Evolutionary conservation across 2,113 vertebrate genomes (phyloP).

Genomic region (Tragelaphus buxtoni): DNA sequence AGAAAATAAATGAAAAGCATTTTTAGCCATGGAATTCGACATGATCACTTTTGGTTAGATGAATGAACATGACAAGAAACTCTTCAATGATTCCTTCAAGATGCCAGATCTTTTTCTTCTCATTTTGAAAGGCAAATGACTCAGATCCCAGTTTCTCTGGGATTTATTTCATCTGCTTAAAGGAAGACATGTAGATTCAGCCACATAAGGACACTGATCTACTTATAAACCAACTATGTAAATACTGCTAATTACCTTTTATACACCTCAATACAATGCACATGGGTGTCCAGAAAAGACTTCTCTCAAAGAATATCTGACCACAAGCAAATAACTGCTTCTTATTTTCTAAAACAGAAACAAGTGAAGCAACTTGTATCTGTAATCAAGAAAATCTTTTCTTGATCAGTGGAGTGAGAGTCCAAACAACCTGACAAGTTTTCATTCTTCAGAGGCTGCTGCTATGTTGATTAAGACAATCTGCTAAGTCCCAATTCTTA

Average conservation of each 20-base stretch:
- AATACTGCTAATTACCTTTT: not conserved
- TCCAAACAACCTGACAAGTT: not conserved
- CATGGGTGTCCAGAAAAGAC: not conserved
- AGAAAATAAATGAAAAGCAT: not conserved
- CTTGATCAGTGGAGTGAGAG: not conserved
- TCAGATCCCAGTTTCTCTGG: not conserved
- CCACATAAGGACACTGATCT: not conserved
- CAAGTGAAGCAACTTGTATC: not conserved
- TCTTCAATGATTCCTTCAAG: not conserved
- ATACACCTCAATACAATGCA: not conserved
- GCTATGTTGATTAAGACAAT: not conserved
- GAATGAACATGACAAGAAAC: not conserved
- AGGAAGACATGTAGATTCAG: not conserved
- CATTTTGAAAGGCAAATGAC: not conserved
- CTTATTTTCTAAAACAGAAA: constrained; percentile 1
- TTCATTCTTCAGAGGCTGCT: constrained; percentile 4
- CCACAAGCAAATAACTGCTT: not conserved
- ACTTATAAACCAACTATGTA: not conserved
- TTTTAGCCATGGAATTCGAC: not conserved
- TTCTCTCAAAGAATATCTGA: not conserved
- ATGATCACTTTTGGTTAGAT: not conserved
- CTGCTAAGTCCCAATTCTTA: not conserved
- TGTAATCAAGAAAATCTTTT: not conserved
- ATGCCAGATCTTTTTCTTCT: not conserved
- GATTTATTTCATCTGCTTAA: not conserved